Conservation (phyloP, 2,888 invertebrate genomes). For the Cosmopolites sordidus region DNA sequence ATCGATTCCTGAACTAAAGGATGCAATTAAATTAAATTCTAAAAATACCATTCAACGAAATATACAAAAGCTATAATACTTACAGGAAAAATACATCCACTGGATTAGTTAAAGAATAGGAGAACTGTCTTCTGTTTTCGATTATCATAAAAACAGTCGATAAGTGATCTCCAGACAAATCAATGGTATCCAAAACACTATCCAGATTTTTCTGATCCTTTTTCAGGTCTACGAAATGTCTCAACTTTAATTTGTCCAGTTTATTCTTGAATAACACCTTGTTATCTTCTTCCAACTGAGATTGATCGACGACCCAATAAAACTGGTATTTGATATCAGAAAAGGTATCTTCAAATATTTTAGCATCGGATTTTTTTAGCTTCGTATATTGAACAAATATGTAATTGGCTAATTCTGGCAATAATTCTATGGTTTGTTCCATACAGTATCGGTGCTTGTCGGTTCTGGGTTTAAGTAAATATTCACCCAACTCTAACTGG, state of each 20-base stretch:
- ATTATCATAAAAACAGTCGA: constrained; percentile 9
- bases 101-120: neutral
- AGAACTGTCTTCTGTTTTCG: constrained; percentile 4
- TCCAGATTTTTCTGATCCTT: neutral
- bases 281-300: constrained; percentile 4
- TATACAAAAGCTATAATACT: too few relatives aligned
- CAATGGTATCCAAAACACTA: neutral
- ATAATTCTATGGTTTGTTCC: constrained; percentile 7
- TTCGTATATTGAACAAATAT: constrained; percentile 3
- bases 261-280: constrained; percentile 3
- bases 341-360: neutral
- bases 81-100: constrained; percentile 4
- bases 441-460: constrained; percentile 8
- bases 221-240: neutral
- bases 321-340: neutral
- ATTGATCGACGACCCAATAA: constrained; percentile 5
- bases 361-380: neutral
- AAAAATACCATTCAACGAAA: too few relatives aligned
- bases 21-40: too few relatives aligned
- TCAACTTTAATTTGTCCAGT: neutral
- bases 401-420: constrained; percentile 11
- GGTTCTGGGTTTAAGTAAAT: neutral
- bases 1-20: too few relatives aligned
- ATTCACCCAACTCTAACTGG: constrained; percentile 7
- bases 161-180: neutral